Evolutionary conservation across 2,797 vertebrate species (phyloP), one percentile per base, ranked within the genome.

Genomic region (Cryptoblepharus egeriae): DNA sequence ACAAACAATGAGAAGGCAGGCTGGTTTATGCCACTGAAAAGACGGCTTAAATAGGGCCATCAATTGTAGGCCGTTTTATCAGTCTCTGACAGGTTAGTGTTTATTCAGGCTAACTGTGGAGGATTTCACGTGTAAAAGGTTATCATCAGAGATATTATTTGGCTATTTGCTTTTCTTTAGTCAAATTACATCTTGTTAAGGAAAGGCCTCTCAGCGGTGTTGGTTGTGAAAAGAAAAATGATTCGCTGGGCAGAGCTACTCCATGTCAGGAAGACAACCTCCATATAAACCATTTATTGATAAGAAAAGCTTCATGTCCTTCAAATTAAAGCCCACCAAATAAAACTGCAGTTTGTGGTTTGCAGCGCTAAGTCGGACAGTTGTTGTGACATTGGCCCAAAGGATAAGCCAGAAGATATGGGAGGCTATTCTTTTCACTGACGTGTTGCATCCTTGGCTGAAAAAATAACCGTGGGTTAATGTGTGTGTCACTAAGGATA

Each of bases 51-150:
- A 94, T 86, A 92, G 92, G 88, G 82, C 92, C 91, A 90, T 90
- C 90, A 93, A 95, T 90, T 93, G 92, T 81, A 90, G 89, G 90
- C 92, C 93, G 92, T 93, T 95, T 95, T 95, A 95, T 95, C 94
- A 86, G 93, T 91, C 93, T 92, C 90, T 94, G 94, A 93, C 94
- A 94, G 61, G 81, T 80, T 91, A 32, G 64, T 92, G 93, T 95
- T 93, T 93, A 93, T 92, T 92, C 89, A 85, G 82, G 63, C 68
- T 0, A 84, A 68, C 88, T 88, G 83, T 82, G 91, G 88, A 76
- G 89, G 88, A 92, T 83, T 86, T 90, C 71, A 87, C 75, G 77
- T 91, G 90, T 89, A 93, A 91, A 68, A 87, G 88, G 91, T 92
- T 95, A 95, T 94, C 89, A 93, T 93, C 88, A 83, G 87, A 88